Evolutionary conservation across 2,888 invertebrate genomes (phyloP).

Genomic region (Hypolimnas misippus): DNA sequence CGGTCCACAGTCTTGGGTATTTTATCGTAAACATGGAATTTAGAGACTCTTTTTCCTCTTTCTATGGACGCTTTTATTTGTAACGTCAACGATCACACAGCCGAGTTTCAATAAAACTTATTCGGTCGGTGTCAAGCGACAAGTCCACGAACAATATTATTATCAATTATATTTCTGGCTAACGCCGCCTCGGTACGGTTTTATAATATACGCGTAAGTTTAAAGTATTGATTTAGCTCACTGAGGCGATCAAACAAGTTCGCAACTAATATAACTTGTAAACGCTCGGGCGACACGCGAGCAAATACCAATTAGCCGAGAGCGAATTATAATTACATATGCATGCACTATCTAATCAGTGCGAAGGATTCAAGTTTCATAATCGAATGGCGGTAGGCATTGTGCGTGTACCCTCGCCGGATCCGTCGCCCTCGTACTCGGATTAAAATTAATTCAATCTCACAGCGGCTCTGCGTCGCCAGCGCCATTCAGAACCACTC

Average conservation of each 20-base stretch:
- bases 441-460: slow-evolving; percentile 26
- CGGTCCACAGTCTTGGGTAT: no score
- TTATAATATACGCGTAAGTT: background rate
- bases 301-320: slow-evolving; percentile 6
- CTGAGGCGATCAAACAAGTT: background rate
- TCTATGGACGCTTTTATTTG: no score
- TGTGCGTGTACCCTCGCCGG: slow-evolving; percentile 15
- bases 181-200: background rate
- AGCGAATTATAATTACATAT: slow-evolving; percentile 17
- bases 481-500: slow-evolving; percentile 16
- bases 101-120: no score
- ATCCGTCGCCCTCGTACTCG: slow-evolving; percentile 6
- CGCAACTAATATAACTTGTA: background rate
- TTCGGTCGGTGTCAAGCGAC: no score
- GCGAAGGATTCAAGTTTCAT: slow-evolving; percentile 25
- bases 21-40: no score
- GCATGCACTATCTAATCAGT: slow-evolving; percentile 2
- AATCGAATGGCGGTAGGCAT: slow-evolving; percentile 19
- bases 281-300: background rate
- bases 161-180: no score
- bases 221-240: background rate
- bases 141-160: no score
- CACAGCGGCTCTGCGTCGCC: slow-evolving; percentile 4
- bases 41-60: no score
- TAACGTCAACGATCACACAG: no score